phyloP scores from a whole-genome alignment of 2,113 vertebrate genomes.

The Sialia sialis region DNA sequence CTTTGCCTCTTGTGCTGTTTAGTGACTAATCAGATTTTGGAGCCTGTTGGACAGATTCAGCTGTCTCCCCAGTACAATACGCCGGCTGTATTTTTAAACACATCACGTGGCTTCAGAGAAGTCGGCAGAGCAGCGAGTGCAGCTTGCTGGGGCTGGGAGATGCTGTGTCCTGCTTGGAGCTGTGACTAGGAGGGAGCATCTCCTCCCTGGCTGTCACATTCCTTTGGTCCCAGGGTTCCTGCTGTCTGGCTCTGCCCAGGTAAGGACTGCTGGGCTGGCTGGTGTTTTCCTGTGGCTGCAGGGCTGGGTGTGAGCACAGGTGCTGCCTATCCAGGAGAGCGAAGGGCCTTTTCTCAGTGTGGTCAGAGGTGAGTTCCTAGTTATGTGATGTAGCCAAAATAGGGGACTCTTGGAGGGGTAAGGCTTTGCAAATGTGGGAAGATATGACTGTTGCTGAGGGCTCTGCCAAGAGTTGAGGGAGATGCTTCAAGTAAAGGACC shows the following conservation, averaged over 20 bases:
- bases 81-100: slow-evolving; percentile 44
- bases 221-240: not conserved
- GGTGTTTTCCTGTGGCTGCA: not conserved
- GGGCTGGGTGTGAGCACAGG: not conserved
- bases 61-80: slow-evolving; percentile 53
- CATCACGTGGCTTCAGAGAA: slow-evolving; percentile 49
- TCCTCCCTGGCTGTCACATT: not conserved
- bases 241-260: not conserved
- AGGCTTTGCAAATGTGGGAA: not conserved
- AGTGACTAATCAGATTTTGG: slow-evolving; percentile 66
- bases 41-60: slow-evolving; percentile 50
- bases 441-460: not conserved
- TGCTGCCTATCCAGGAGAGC: not conserved
- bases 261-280: not conserved
- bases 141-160: slow-evolving; percentile 10
- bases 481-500: not conserved
- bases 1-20: slow-evolving; percentile 27
- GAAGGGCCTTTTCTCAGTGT: not conserved
- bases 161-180: not conserved
- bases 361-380: not conserved
- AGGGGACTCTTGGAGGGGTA: rapidly evolving
- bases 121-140: not conserved
- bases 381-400: not conserved
- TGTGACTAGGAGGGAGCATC: not conserved
- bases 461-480: not conserved